Evolutionary conservation across 2,888 invertebrate genomes (phyloP).

Genomic region (Tachystola acroxantha): DNA sequence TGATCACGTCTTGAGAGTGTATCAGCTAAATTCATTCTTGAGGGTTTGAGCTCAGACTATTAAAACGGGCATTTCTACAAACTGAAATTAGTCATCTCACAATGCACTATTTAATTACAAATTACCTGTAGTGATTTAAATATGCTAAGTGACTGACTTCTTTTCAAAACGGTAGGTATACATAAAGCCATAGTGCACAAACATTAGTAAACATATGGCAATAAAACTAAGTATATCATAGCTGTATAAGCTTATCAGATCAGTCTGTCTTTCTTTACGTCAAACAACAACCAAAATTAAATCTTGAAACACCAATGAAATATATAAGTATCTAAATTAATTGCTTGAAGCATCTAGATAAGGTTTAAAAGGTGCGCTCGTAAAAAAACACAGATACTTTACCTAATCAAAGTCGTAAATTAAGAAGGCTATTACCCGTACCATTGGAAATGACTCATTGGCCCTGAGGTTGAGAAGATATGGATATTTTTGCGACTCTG

Average conservation of each 20-base stretch:
- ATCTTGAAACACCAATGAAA: conserved; percentile 17
- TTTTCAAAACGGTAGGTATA: too few species aligned
- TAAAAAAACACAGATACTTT: conserved; percentile 37
- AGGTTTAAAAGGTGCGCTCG: conserved; percentile 31
- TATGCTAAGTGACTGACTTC: too few species aligned
- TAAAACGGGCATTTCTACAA: too few species aligned
- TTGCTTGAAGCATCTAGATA: conserved; percentile 32
- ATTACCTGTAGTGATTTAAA: too few species aligned
- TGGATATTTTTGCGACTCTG: conserved; percentile 3
- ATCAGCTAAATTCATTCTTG: too few species aligned
- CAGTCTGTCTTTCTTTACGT: neutral
- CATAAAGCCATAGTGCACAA: too few species aligned
- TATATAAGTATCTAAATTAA: conserved; percentile 29
- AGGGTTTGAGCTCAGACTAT: too few species aligned
- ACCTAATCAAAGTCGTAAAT: conserved; percentile 43
- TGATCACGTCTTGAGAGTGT: too few species aligned
- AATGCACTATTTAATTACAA: too few species aligned
- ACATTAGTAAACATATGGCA: too few species aligned
- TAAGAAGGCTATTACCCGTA: conserved; percentile 33
- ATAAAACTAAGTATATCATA: too few species aligned
- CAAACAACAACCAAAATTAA: conserved; percentile 7
- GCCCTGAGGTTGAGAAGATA: conserved; percentile 6
- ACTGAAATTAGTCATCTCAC: too few species aligned
- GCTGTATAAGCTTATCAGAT: neutral
- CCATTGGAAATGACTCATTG: conserved; percentile 23